These are phyloP conservation scores for Saguinus imperator DNA, from an alignment of 2,113 vertebrate genomes.

Conservation along the genomic window DNA sequence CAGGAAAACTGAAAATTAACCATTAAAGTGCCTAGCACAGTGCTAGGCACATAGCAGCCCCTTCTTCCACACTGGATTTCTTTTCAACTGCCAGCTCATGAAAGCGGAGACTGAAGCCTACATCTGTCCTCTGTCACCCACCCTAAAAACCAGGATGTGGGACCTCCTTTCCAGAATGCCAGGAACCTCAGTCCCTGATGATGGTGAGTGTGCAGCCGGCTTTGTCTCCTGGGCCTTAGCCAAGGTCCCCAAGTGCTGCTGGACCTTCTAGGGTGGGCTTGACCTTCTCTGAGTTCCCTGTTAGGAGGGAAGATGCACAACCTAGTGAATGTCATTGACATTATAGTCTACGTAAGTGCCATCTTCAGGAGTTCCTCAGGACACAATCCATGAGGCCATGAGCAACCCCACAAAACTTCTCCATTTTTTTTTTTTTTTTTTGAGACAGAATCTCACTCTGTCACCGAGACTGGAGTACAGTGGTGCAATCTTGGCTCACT, in stretches of 20 bases:
- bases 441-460: no score
- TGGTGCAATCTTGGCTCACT: no score
- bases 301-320: no score
- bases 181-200: background rate
- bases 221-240: background rate
- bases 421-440: no score
- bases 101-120: background rate
- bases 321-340: background rate
- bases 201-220: background rate
- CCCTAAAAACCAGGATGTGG: background rate
- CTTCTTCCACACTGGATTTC: background rate
- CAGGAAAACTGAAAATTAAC: background rate
- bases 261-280: background rate
- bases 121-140: background rate
- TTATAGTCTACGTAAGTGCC: background rate
- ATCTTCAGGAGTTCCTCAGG: background rate
- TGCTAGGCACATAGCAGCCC: background rate
- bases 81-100: background rate
- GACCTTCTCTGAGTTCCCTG: background rate
- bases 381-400: background rate
- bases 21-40: fast-evolving
- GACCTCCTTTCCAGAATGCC: background rate
- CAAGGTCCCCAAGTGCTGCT: background rate
- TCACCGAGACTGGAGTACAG: no score
- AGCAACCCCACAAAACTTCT: background rate